phyloP scores from a whole-genome alignment of 2,888 invertebrate species.

The Leucania comma region DNA sequence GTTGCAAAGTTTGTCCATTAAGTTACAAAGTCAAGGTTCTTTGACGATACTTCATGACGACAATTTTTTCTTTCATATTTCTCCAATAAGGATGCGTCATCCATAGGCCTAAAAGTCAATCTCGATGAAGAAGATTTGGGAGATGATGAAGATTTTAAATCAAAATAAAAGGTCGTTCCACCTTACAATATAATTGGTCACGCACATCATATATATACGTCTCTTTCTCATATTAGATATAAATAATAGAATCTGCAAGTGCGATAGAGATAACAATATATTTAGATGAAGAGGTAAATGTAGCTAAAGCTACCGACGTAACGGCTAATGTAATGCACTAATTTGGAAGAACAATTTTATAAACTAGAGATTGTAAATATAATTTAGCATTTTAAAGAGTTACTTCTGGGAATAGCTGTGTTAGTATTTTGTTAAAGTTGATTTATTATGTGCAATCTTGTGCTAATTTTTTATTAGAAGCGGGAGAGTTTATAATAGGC shows the following conservation, averaged over 20 bases:
- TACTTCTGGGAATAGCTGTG: not conserved
- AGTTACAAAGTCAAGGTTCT: no score
- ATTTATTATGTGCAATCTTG: not conserved
- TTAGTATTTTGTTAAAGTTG: not conserved
- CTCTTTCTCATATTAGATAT: conserved; percentile 35
- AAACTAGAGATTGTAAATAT: conserved; percentile 51
- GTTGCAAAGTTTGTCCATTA: no score
- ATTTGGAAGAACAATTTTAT: conserved; percentile 46
- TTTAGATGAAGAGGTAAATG: conserved; percentile 16
- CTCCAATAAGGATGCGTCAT: no score
- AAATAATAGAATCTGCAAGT: conserved; percentile 47
- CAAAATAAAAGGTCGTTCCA: conserved; percentile 10
- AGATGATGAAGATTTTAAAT: not conserved
- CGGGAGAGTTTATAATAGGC: no score
- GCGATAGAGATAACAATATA: conserved; percentile 48
- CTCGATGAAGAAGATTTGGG: accelerated
- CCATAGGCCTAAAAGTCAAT: no score
- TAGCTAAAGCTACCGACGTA: conserved; percentile 18
- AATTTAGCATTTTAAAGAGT: conserved; percentile 19
- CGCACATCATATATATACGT: conserved; percentile 12
- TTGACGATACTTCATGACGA: no score
- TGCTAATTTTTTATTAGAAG: no score
- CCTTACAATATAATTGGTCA: conserved; percentile 51
- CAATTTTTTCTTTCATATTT: no score
- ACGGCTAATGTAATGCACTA: conserved; percentile 51